phyloP scores from a whole-genome alignment of 2,888 invertebrate species.

The Zaprionus bogoriensis region DNA sequence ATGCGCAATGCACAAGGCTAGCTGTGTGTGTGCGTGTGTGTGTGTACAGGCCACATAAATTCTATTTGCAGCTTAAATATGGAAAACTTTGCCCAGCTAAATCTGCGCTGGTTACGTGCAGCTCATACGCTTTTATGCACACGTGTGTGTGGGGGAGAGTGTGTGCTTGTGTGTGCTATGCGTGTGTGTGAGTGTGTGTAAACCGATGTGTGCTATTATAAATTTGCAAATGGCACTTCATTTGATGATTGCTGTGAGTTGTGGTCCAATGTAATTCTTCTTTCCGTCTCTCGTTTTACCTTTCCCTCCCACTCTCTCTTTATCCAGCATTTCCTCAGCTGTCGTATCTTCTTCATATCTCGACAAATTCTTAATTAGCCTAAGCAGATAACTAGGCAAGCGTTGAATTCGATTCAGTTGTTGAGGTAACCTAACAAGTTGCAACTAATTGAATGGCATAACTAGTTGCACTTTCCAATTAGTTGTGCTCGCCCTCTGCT shows the following conservation, averaged over 20 bases:
- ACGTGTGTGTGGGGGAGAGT: slow-evolving; percentile 2
- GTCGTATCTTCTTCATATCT: too few species aligned
- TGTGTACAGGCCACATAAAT: slow-evolving; percentile 48
- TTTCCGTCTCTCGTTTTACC: too few species aligned
- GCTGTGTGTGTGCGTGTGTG: not conserved
- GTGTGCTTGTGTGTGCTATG: slow-evolving; percentile 23
- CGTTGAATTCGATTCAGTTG: not conserved
- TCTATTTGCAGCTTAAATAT: slow-evolving; percentile 54
- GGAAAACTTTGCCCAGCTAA: slow-evolving; percentile 37
- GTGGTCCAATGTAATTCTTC: not conserved
- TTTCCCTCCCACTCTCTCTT: too few species aligned
- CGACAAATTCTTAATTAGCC: too few species aligned
- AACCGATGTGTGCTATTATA: slow-evolving; percentile 24
- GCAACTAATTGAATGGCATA: not conserved
- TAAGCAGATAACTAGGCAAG: not conserved
- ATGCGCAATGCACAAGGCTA: too few species aligned
- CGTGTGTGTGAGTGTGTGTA: slow-evolving; percentile 13
- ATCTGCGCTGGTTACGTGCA: slow-evolving; percentile 20
- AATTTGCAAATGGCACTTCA: slow-evolving; percentile 48
- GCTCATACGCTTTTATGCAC: not conserved
- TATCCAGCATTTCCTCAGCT: too few species aligned
- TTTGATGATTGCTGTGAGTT: slow-evolving; percentile 43
- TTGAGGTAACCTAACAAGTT: not conserved
- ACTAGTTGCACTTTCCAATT: slow-evolving; percentile 11
- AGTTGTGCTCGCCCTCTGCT: not conserved